phyloP scores from a whole-genome alignment of 2,113 vertebrate genomes.

The Zosterops japonicus region DNA sequence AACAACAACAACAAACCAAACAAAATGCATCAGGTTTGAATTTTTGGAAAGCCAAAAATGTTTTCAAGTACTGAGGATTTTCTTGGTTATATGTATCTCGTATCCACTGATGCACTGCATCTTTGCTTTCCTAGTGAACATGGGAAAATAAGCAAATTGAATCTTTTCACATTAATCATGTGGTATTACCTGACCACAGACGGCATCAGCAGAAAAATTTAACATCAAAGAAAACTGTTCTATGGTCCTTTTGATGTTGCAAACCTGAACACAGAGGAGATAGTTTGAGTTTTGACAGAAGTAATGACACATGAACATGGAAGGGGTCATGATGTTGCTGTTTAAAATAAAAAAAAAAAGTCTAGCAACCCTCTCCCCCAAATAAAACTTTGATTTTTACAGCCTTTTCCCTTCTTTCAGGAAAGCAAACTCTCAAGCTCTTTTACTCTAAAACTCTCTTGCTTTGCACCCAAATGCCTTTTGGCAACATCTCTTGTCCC shows the following conservation, averaged over 20 bases:
- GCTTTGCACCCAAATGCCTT: not conserved
- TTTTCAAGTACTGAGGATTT: slow-evolving; percentile 5
- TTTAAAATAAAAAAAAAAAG: not conserved
- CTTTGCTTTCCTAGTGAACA: slow-evolving; percentile 42
- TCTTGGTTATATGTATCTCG: not conserved
- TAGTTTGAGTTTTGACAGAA: slow-evolving; percentile 41
- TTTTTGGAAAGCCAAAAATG: slow-evolving; percentile 8
- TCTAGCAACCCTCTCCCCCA: not conserved
- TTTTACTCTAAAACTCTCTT: not conserved
- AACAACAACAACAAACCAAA: not conserved
- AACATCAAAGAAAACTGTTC: slow-evolving; percentile 64
- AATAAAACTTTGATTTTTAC: not conserved
- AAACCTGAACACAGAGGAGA: slow-evolving; percentile 40
- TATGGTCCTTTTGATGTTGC: slow-evolving; percentile 62
- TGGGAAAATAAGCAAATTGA: slow-evolving; percentile 60
- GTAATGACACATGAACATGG: slow-evolving; percentile 25
- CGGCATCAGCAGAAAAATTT: slow-evolving; percentile 30
- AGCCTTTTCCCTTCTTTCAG: not conserved
- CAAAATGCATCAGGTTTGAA: not conserved
- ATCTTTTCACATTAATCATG: slow-evolving; percentile 59
- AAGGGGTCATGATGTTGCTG: slow-evolving; percentile 3
- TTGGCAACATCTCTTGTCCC: not conserved
- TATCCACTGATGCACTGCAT: not conserved
- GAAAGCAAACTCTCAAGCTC: not conserved
- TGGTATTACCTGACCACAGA: slow-evolving; percentile 67